Evolutionary conservation across 2,797 vertebrate genomes (phyloP).

Genomic region (Natrix natrix): DNA sequence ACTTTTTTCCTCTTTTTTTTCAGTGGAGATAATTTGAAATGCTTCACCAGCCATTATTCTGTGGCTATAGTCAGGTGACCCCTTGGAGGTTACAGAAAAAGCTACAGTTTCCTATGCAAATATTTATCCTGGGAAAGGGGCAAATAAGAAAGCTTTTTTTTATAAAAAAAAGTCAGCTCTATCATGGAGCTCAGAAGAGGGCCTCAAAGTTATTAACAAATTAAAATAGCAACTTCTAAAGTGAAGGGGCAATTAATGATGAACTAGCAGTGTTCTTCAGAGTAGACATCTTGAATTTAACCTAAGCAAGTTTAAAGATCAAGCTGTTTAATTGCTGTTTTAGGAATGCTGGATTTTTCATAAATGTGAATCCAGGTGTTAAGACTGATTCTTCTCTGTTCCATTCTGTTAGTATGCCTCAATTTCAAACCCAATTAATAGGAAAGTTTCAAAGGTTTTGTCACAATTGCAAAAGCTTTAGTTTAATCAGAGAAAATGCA

Average conservation of each 20-base stretch:
- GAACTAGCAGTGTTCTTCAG: conserved; percentile 63
- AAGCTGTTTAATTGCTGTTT: conserved; percentile 65
- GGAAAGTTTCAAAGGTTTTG: conserved; percentile 37
- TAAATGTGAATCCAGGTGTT: conserved; percentile 52
- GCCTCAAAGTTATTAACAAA: conserved; percentile 50
- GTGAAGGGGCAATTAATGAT: conserved; percentile 45
- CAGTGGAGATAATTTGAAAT: neutral
- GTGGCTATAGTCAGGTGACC: neutral
- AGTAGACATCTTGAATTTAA: conserved; percentile 58
- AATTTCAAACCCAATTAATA: conserved; percentile 60
- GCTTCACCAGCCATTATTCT: neutral
- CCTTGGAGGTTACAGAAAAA: neutral
- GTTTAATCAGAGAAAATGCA: conserved; percentile 48
- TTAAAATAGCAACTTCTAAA: conserved; percentile 47
- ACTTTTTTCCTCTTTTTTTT: neutral
- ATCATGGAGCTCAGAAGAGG: conserved; percentile 49
- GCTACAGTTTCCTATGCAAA: neutral
- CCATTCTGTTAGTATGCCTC: conserved; percentile 54
- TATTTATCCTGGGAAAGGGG: conserved; percentile 15
- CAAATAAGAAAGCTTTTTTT: conserved; percentile 13
- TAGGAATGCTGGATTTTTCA: conserved; percentile 50
- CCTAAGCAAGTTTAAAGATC: conserved; percentile 53
- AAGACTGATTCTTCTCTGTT: conserved; percentile 54
- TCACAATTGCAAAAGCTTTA: conserved; percentile 2
- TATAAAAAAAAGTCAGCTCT: conserved; percentile 19